These are phyloP conservation scores for Delphinapterus leucas DNA, from an alignment of 2,113 vertebrate genomes.

Conservation along the genomic window DNA sequence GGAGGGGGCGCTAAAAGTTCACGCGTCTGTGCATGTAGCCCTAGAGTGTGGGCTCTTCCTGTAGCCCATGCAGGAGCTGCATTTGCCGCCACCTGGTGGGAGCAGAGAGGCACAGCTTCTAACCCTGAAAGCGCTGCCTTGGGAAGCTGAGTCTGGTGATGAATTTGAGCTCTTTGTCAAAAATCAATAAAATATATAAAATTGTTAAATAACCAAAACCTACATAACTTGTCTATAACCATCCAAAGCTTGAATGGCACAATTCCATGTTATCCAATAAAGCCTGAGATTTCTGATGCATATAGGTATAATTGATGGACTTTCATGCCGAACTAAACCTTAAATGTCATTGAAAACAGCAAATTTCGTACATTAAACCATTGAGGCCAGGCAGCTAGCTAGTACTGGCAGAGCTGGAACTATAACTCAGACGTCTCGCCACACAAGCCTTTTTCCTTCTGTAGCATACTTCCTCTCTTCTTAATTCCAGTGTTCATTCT, in stretches of 20 bases:
- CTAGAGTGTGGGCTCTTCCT: not conserved
- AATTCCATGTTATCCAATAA: not conserved
- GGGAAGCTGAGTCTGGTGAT: not conserved
- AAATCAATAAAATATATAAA: not conserved
- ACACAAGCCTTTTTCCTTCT: not conserved
- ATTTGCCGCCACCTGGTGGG: not conserved
- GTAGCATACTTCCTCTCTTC: not conserved
- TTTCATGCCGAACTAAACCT: not conserved
- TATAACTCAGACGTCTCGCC: not conserved
- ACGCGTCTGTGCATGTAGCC: not conserved
- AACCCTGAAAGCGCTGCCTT: not conserved
- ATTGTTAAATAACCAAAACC: not conserved
- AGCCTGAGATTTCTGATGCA: not conserved
- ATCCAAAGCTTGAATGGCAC: not conserved
- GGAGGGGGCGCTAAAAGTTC: not conserved
- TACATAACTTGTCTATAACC: not conserved
- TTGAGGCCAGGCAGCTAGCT: not conserved
- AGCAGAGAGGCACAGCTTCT: not conserved
- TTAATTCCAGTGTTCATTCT: not conserved
- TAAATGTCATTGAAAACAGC: not conserved
- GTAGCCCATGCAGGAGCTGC: accelerated
- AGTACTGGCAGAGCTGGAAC: not conserved
- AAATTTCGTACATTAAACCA: not conserved
- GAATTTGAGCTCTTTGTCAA: not conserved
- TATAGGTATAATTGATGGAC: not conserved